A percentile compares a stretch with the other conserved stretches of the same genome.
phyloP scores from a whole-genome alignment of 2,113 vertebrate genomes.

The Tympanuchus pallidicinctus region DNA sequence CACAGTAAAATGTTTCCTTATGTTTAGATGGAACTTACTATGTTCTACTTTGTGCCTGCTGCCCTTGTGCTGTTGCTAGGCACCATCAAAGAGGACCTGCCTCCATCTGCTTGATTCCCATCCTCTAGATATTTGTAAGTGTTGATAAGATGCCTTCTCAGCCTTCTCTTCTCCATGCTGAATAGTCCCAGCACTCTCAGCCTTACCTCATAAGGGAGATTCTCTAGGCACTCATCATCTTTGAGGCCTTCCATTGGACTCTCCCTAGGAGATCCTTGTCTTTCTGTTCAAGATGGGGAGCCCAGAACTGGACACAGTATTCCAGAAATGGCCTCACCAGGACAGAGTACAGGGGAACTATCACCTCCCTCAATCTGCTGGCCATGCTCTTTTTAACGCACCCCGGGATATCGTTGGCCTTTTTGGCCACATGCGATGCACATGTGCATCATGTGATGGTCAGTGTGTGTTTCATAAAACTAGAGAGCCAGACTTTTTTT shows the following conservation, averaged over 20 bases:
- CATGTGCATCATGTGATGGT: neutral
- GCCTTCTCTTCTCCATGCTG: neutral
- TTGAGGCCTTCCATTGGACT: neutral
- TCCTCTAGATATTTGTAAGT: neutral
- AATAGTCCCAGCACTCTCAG: neutral
- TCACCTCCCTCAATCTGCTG: neutral
- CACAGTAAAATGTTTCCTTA: neutral
- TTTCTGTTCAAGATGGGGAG: neutral
- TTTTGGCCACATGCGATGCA: neutral
- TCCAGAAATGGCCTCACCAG: neutral
- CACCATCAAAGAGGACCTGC: too few species aligned
- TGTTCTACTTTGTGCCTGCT: neutral
- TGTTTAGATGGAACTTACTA: neutral
- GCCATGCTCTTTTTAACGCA: neutral
- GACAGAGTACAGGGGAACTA: neutral
- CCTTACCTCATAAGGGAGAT: neutral
- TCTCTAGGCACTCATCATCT: neutral
- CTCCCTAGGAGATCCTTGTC: too few species aligned
- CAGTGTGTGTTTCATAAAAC: neutral
- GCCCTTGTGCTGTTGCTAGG: neutral
- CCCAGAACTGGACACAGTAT: neutral
- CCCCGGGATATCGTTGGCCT: too few species aligned
- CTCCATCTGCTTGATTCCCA: neutral
- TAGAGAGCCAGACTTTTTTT: neutral
- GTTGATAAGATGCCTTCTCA: neutral